Conservation (phyloP, 1,140 invertebrate species). For the Drosophila baimaii region DNA sequence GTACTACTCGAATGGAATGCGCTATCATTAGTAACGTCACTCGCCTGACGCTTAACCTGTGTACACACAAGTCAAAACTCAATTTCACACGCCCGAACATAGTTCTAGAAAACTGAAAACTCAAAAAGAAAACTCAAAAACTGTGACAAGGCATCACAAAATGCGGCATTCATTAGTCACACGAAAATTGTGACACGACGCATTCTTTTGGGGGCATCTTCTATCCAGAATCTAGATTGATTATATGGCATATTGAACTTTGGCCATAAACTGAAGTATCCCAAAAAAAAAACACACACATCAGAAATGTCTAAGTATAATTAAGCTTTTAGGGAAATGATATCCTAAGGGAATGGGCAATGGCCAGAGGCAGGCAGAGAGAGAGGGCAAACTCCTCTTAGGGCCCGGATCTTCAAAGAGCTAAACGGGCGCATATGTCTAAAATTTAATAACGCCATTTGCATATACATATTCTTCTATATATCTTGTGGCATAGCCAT, state of each 20-base stretch:
- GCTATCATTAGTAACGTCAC: conserved; percentile 75
- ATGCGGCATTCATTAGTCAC: conserved; percentile 69
- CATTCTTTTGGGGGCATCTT: conserved; percentile 15
- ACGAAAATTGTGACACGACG: conserved; percentile 49
- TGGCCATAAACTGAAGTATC: conserved; percentile 22
- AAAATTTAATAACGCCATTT: conserved; percentile 68
- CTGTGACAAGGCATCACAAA: conserved; percentile 71
- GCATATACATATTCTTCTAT: no score
- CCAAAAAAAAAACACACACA: neutral
- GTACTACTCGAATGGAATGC: conserved; percentile 8
- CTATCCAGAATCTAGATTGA: conserved; percentile 49
- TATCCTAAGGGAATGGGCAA: neutral
- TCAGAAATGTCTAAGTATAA: conserved; percentile 6
- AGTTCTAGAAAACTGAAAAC: conserved; percentile 8
- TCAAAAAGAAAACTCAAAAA: conserved; percentile 24
- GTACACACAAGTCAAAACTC: conserved; percentile 1
- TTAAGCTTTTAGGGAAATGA: neutral
- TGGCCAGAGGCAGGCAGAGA: neutral
- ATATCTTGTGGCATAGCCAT: conserved; percentile 4
- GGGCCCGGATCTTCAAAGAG: conserved; percentile 39
- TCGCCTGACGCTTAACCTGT: conserved; percentile 46
- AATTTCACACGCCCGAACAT: conserved; percentile 64
- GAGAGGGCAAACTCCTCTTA: conserved; percentile 1
- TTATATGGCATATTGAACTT: conserved; percentile 65
- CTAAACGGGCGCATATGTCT: conserved; percentile 17